These are phyloP conservation scores for Melolontha melolontha DNA, from an alignment of 2,888 invertebrate species.

Conservation along the genomic window DNA sequence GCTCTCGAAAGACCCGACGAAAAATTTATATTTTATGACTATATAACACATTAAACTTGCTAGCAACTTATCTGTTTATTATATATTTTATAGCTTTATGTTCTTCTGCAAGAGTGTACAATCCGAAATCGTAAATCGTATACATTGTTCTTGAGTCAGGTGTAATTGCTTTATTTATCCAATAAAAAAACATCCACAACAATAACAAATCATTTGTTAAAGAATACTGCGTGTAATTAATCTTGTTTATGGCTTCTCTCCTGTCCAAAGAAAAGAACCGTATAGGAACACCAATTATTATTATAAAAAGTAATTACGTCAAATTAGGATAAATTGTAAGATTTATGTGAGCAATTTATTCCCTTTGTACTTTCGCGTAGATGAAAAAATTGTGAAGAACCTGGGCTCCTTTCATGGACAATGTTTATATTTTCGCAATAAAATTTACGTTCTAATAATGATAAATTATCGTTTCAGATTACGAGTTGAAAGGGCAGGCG, in stretches of 20 bases:
- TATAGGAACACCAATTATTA: conserved; percentile 32
- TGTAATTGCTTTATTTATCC: too few species aligned
- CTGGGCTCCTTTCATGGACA: conserved; percentile 16
- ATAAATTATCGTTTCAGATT: conserved; percentile 67
- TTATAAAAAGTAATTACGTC: conserved; percentile 35
- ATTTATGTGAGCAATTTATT: conserved; percentile 33
- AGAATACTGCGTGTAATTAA: conserved; percentile 24
- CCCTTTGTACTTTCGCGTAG: conserved; percentile 25
- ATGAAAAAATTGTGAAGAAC: conserved; percentile 19
- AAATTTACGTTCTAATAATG: conserved; percentile 37
- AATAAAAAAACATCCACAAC: background rate
- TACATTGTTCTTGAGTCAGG: too few species aligned
- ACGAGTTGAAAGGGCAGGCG: conserved; percentile 76
- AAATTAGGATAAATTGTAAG: conserved; percentile 37
- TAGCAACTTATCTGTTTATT: too few species aligned
- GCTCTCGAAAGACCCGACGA: too few species aligned
- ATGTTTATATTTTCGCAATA: conserved; percentile 38
- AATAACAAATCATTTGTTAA: conserved; percentile 13
- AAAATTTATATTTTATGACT: too few species aligned
- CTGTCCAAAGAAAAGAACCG: conserved; percentile 15
- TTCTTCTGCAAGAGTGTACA: too few species aligned
- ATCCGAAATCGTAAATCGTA: too few species aligned
- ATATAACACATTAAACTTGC: too few species aligned
- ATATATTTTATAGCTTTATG: too few species aligned
- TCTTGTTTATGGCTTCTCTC: conserved; percentile 26